These are phyloP conservation scores for Gorsachius magnificus DNA, from an alignment of 2,797 vertebrate species.

Conservation along the genomic window DNA sequence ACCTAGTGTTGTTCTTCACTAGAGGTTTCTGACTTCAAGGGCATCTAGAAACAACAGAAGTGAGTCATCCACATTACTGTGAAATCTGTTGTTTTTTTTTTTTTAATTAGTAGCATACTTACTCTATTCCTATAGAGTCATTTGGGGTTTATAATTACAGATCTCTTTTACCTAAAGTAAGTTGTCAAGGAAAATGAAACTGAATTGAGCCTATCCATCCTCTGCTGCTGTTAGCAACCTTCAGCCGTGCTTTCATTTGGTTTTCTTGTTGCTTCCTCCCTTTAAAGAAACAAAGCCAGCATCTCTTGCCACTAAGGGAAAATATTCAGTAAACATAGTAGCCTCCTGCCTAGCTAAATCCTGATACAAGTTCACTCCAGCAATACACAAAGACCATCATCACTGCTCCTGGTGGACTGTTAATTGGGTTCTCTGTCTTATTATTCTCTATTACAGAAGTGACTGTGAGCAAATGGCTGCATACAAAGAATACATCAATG, in stretches of 20 bases:
- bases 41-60: background rate
- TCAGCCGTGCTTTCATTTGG: background rate
- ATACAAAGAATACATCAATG: background rate
- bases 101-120: background rate
- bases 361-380: background rate
- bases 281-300: background rate
- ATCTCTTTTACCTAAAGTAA: too few species aligned
- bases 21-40: background rate
- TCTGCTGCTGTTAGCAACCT: background rate
- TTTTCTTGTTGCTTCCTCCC: background rate
- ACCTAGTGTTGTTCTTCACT: background rate
- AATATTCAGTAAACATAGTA: background rate
- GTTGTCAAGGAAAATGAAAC: background rate
- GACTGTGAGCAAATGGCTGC: background rate
- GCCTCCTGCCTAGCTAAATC: background rate
- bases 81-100: background rate
- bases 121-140: background rate
- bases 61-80: constrained; percentile 3
- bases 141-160: background rate
- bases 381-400: background rate
- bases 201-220: background rate
- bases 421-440: background rate
- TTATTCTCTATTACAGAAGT: background rate
- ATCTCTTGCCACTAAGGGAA: background rate
- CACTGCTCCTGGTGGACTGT: background rate